Percentiles rank a stretch among this genome's conserved stretches.
phyloP scores from a whole-genome alignment of 2,888 invertebrate species.

The Eubasilissa splendida region DNA sequence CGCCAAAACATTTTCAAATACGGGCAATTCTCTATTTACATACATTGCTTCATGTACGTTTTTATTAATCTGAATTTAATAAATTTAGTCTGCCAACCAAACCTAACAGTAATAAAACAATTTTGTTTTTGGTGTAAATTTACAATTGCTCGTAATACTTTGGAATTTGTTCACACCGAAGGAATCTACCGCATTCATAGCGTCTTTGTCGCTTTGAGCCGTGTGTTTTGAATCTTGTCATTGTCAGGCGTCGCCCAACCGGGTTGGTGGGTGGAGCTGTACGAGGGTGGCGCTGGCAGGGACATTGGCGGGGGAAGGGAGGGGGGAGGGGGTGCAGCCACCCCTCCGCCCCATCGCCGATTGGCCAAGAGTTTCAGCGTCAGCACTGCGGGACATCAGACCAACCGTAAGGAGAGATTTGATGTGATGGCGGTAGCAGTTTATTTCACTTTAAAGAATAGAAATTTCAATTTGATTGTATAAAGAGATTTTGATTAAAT shows the following conservation, averaged over 20 bases:
- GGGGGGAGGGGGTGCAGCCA: slow-evolving; percentile 75
- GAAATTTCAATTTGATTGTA: background rate
- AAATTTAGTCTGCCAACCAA: too few species aligned
- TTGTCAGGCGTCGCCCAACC: slow-evolving; percentile 69
- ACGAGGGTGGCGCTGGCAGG: slow-evolving; percentile 66
- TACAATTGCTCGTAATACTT: background rate
- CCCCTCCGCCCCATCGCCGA: slow-evolving; percentile 89
- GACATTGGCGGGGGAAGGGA: slow-evolving; percentile 62
- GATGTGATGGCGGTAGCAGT: background rate
- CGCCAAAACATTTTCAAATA: too few species aligned
- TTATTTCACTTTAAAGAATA: background rate
- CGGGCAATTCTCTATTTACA: too few species aligned
- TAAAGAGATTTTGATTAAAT: background rate
- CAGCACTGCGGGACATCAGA: slow-evolving; percentile 68
- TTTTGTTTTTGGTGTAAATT: background rate
- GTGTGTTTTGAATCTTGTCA: background rate
- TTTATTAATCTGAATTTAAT: too few species aligned
- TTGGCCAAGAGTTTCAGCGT: slow-evolving; percentile 93
- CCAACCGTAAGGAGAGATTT: slow-evolving; percentile 54
- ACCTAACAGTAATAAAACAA: too few species aligned
- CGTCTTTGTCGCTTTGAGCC: slow-evolving; percentile 50
- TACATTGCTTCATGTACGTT: too few species aligned
- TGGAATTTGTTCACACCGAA: slow-evolving; percentile 8
- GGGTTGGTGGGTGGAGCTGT: slow-evolving; percentile 68
- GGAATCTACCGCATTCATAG: background rate